These are phyloP conservation scores for Plotosus lineatus DNA, from an alignment of 2,113 vertebrate genomes.

Conservation along the genomic window DNA sequence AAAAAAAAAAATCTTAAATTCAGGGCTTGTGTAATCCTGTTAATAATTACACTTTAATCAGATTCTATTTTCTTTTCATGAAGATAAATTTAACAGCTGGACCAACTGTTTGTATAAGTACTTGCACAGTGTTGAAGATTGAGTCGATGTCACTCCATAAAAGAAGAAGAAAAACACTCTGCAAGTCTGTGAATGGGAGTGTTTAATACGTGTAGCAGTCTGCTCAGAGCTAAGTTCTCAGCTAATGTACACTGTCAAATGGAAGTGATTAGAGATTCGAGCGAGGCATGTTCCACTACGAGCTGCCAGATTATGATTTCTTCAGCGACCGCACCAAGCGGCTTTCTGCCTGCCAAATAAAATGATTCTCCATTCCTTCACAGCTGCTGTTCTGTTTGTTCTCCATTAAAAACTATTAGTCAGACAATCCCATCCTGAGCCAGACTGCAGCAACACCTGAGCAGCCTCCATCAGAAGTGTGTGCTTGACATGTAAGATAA, in stretches of 20 bases:
- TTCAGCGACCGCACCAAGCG: constrained; percentile 36
- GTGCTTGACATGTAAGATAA: background rate
- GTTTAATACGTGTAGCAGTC: background rate
- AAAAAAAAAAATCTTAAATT: too few relatives aligned
- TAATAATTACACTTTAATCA: too few relatives aligned
- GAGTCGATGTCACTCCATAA: too few relatives aligned
- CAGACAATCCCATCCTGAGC: constrained; percentile 8
- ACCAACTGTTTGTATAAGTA: too few relatives aligned
- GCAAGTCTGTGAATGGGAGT: background rate
- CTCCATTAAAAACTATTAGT: constrained; percentile 41
- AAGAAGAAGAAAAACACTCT: too few relatives aligned
- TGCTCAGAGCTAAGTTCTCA: background rate
- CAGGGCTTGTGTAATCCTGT: too few relatives aligned
- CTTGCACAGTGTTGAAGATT: too few relatives aligned
- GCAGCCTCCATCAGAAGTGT: background rate
- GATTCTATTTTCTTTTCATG: too few relatives aligned
- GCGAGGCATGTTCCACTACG: constrained; percentile 29
- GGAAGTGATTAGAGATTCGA: constrained; percentile 43
- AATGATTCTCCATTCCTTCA: constrained; percentile 24
- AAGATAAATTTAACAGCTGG: too few relatives aligned
- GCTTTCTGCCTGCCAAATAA: constrained; percentile 32
- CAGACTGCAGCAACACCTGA: constrained; percentile 35
- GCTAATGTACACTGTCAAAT: constrained; percentile 27
- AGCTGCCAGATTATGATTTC: constrained; percentile 35
- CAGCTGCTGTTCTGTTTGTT: constrained; percentile 41